Conservation (phyloP, 1,140 invertebrate species). For the Lamellibrachia luymesi region DNA sequence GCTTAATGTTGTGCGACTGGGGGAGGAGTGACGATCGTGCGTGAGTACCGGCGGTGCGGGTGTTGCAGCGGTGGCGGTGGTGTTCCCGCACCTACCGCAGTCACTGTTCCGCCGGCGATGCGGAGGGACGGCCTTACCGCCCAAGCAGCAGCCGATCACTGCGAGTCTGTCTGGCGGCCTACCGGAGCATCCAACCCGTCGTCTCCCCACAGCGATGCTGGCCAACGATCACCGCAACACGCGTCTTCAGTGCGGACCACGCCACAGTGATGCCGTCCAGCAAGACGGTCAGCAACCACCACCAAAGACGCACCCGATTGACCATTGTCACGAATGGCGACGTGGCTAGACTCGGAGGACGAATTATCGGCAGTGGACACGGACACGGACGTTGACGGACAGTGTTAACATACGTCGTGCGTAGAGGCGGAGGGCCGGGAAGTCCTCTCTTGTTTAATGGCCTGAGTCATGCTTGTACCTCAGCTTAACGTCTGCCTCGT, state of each 20-base stretch:
- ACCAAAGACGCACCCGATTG: neutral
- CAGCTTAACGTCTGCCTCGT: conserved; percentile 36
- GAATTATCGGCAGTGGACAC: neutral
- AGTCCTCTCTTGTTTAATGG: neutral
- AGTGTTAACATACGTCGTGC: neutral
- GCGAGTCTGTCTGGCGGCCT: neutral
- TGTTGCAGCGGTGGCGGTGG: too few species aligned
- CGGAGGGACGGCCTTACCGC: neutral
- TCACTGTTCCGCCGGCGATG: neutral
- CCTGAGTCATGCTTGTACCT: neutral
- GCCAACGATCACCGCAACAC: neutral
- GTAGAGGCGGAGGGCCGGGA: neutral
- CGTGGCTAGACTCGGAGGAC: neutral
- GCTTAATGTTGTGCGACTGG: neutral
- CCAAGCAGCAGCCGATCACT: neutral
- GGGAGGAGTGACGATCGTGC: neutral
- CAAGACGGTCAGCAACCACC: neutral
- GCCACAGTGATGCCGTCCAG: neutral
- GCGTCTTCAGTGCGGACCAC: neutral
- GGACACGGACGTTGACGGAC: neutral
- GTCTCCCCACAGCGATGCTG: neutral
- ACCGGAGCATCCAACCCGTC: neutral
- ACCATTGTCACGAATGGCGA: neutral
- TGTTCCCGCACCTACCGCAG: neutral
- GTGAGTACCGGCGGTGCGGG: neutral